These are phyloP conservation scores for Gopherus evgoodei DNA, from an alignment of 2,113 vertebrate genomes.

Conservation along the genomic window DNA sequence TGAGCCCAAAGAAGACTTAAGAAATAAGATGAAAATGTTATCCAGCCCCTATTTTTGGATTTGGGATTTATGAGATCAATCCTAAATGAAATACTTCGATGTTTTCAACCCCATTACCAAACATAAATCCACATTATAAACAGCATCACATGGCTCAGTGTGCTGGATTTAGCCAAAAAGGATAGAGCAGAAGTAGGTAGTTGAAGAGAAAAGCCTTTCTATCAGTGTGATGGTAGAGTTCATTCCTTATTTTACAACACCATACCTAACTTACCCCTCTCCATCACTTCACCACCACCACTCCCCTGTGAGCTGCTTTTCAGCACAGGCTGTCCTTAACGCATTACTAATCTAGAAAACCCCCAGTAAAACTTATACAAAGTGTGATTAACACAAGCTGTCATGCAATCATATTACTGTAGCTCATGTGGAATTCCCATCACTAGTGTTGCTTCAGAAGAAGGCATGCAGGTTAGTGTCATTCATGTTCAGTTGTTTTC, in stretches of 20 bases:
- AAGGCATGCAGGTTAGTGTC: neutral
- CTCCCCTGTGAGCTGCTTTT: constrained; percentile 11
- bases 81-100: constrained; percentile 19
- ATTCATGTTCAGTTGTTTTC: neutral
- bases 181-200: neutral
- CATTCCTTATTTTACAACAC: constrained; percentile 37
- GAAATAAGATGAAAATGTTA: neutral
- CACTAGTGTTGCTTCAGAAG: neutral
- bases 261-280: constrained; percentile 24
- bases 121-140: constrained; percentile 13
- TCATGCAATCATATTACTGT: neutral
- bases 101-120: constrained; percentile 45
- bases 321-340: constrained; percentile 3
- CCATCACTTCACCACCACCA: neutral
- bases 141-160: constrained; percentile 28
- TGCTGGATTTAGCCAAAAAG: constrained; percentile 43
- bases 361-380: neutral
- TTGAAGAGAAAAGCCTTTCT: neutral
- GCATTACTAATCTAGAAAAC: constrained; percentile 18
- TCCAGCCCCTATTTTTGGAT: constrained; percentile 14
- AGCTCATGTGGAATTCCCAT: neutral
- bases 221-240: neutral
- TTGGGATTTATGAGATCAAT: neutral
- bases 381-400: neutral
- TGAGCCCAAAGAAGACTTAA: constrained; percentile 27